Evolutionary conservation across 1,140 invertebrate species (phyloP).

Genomic region (Rhopalosiphum maidis): DNA sequence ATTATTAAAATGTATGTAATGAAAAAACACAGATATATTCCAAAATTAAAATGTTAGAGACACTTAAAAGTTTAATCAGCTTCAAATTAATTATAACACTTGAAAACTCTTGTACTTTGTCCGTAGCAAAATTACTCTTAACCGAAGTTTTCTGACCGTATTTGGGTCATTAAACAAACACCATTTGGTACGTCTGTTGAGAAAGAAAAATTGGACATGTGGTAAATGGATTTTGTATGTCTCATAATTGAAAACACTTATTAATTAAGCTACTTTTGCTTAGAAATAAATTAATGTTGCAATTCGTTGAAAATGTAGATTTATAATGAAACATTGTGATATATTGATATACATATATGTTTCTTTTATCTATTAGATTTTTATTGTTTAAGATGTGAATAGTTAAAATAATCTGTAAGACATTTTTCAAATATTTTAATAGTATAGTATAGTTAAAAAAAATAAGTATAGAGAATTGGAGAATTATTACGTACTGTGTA

Average conservation of each 20-base stretch:
- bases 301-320: not conserved
- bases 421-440: not conserved
- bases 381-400: not conserved
- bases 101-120: not conserved
- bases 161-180: conserved; percentile 42
- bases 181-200: not conserved
- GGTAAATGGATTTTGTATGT: not conserved
- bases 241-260: conserved; percentile 13
- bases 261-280: not conserved
- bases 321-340: conserved; percentile 1
- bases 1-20: not conserved
- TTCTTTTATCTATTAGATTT: not conserved
- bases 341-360: not conserved
- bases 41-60: not conserved
- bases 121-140: not conserved
- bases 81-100: conserved; percentile 29
- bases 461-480: too few relatives aligned
- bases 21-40: not conserved
- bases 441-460: too few relatives aligned
- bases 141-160: conserved; percentile 2
- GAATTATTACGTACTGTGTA: not conserved
- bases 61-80: conserved; percentile 23
- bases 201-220: not conserved
- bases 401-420: not conserved
- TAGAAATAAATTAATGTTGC: not conserved